Evolutionary conservation across 2,888 invertebrate species (phyloP).

Genomic region (Chloroclystis v-ata): DNA sequence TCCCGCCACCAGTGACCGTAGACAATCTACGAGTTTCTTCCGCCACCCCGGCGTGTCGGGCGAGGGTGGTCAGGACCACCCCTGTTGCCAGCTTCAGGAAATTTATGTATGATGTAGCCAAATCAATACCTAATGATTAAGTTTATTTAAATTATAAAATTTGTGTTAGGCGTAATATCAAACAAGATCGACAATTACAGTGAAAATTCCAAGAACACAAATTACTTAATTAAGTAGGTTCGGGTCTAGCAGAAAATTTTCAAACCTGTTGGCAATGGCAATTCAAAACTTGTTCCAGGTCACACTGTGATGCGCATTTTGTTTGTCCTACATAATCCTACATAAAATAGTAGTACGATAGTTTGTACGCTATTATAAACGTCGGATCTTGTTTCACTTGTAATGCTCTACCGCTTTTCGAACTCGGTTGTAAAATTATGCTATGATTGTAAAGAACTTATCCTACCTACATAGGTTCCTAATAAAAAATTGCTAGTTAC

Average conservation of each 20-base stretch:
- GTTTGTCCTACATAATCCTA: constrained; percentile 34
- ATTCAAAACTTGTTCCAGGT: constrained; percentile 34
- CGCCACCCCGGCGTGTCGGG: constrained; percentile 17
- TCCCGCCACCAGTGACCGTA: constrained; percentile 49
- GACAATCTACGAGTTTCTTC: constrained; percentile 20
- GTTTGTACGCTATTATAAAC: constrained; percentile 28
- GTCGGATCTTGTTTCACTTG: constrained; percentile 23
- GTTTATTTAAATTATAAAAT: no score
- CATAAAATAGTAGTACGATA: neutral
- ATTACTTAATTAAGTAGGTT: no score
- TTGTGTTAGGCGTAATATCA: no score
- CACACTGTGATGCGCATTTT: constrained; percentile 40
- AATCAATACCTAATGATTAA: neutral
- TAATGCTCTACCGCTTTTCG: constrained; percentile 5
- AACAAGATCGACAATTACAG: no score
- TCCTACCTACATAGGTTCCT: neutral
- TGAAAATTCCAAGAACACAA: no score
- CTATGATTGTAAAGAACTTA: neutral
- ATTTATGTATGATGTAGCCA: constrained; percentile 1
- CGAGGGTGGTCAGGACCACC: constrained; percentile 5
- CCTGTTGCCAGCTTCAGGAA: constrained; percentile 7
- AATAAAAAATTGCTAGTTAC: no score
- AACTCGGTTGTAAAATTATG: neutral
- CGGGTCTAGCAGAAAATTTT: constrained; percentile 16
- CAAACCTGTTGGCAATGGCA: constrained; percentile 7